These are phyloP conservation scores for Lepidocyrtinus sp. DNA, from an alignment of 2,888 invertebrate species.

Conservation along the genomic window DNA sequence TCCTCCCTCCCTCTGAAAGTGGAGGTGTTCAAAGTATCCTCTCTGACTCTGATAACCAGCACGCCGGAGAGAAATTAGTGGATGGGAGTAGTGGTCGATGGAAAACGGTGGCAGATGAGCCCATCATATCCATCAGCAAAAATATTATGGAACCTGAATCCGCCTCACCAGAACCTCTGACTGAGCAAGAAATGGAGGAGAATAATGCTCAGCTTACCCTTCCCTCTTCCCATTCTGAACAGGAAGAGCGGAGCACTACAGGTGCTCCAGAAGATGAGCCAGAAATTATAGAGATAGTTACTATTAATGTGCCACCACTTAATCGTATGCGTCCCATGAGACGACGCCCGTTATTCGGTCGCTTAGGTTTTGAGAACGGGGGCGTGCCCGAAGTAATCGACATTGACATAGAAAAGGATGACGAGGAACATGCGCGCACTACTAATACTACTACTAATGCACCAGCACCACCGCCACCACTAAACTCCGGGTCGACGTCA, in stretches of 20 bases:
- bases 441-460: neutral
- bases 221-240: too few species aligned
- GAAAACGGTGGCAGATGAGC: slow-evolving; percentile 51
- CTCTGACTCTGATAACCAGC: neutral
- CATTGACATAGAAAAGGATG: slow-evolving; percentile 39
- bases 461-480: neutral
- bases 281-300: slow-evolving; percentile 53
- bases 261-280: slow-evolving; percentile 35
- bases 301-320: slow-evolving; percentile 38
- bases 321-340: slow-evolving; percentile 30
- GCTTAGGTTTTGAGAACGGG: slow-evolving; percentile 38
- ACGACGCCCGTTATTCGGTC: slow-evolving; percentile 30
- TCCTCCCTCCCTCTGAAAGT: too few species aligned
- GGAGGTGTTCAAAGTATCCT: neutral
- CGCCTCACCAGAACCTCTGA: too few species aligned
- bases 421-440: slow-evolving; percentile 21
- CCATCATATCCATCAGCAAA: neutral
- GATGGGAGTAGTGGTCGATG: slow-evolving; percentile 38
- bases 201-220: too few species aligned
- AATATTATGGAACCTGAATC: neutral
- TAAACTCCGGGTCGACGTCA: neutral
- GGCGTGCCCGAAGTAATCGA: slow-evolving; percentile 49
- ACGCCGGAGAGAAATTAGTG: neutral
- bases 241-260: too few species aligned
- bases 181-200: too few species aligned